phyloP scores from a whole-genome alignment of 2,797 vertebrate genomes.

The Arrhamphus sclerolepis region DNA sequence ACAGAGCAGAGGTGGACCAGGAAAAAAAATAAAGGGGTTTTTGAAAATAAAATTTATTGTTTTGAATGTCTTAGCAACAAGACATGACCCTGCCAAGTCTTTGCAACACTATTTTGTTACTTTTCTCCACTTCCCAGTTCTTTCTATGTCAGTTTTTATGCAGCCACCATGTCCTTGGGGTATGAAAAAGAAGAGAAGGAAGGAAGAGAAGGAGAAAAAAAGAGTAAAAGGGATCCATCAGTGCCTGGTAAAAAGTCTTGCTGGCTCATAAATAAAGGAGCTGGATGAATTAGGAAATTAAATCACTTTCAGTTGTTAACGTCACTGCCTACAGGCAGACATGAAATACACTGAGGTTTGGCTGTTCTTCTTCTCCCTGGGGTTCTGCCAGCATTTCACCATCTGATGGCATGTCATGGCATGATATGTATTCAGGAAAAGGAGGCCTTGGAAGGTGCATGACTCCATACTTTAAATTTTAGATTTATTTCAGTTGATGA shows the following conservation, averaged over 20 bases:
- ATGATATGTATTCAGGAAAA: constrained; percentile 15
- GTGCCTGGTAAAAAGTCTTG: constrained; percentile 64
- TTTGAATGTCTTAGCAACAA: constrained; percentile 40
- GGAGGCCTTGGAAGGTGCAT: not conserved
- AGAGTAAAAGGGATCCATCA: constrained; percentile 63
- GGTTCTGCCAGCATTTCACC: constrained; percentile 27
- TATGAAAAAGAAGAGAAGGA: not conserved
- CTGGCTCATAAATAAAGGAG: constrained; percentile 70
- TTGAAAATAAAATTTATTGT: constrained; percentile 52
- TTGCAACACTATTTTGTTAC: constrained; percentile 52
- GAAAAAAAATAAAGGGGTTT: constrained; percentile 22
- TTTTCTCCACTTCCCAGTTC: constrained; percentile 23
- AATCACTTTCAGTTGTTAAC: constrained; percentile 73
- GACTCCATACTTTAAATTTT: constrained; percentile 1
- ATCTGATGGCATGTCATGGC: constrained; percentile 34
- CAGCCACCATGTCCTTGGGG: constrained; percentile 39
- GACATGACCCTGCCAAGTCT: constrained; percentile 41
- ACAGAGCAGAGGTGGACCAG: constrained; percentile 8
- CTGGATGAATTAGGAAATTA: constrained; percentile 73
- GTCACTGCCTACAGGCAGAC: constrained; percentile 63
- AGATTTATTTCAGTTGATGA: not conserved
- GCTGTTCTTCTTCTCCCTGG: constrained; percentile 25
- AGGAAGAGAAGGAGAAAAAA: constrained; percentile 32
- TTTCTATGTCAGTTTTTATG: constrained; percentile 49
- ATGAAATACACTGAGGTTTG: constrained; percentile 63